Evolutionary conservation across 1,140 invertebrate species (phyloP).

Genomic region (Drosophila pandora): DNA sequence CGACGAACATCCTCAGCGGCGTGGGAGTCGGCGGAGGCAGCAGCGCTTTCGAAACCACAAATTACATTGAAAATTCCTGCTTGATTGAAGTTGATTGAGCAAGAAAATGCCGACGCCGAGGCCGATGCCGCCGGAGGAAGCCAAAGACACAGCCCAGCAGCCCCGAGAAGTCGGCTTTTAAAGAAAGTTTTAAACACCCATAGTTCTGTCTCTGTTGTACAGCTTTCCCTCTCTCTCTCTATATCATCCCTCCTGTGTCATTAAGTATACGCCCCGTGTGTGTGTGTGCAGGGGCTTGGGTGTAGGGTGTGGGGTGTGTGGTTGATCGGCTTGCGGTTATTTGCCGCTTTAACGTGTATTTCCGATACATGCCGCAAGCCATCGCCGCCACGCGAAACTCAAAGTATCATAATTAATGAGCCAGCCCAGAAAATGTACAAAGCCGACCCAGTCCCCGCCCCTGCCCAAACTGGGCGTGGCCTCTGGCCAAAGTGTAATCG

Average conservation of each 20-base stretch:
- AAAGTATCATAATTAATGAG: conserved; percentile 78
- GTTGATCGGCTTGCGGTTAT: conserved; percentile 46
- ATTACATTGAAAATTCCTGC: conserved; percentile 81
- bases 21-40: not conserved
- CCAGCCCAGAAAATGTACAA: conserved; percentile 11
- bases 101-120: conserved; percentile 73
- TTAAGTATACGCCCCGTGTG: conserved; percentile 26
- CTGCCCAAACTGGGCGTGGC: conserved; percentile 16
- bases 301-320: conserved; percentile 15
- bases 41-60: conserved; percentile 62
- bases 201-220: not conserved
- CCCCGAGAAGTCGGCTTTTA: conserved; percentile 29
- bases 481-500: conserved; percentile 44
- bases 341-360: conserved; percentile 60
- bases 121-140: conserved; percentile 42
- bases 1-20: conserved; percentile 47
- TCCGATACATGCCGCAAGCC: conserved; percentile 59
- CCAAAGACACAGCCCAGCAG: conserved; percentile 24
- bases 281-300: not conserved
- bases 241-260: conserved; percentile 1
- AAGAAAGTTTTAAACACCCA: conserved; percentile 62
- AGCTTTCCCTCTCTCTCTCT: not conserved
- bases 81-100: conserved; percentile 82
- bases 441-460: not conserved
- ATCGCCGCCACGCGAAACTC: conserved; percentile 35